Evolutionary conservation across 1,140 invertebrate species (phyloP), one percentile per base, ranked within the genome.

Genomic region (Hyphantria cunea): DNA sequence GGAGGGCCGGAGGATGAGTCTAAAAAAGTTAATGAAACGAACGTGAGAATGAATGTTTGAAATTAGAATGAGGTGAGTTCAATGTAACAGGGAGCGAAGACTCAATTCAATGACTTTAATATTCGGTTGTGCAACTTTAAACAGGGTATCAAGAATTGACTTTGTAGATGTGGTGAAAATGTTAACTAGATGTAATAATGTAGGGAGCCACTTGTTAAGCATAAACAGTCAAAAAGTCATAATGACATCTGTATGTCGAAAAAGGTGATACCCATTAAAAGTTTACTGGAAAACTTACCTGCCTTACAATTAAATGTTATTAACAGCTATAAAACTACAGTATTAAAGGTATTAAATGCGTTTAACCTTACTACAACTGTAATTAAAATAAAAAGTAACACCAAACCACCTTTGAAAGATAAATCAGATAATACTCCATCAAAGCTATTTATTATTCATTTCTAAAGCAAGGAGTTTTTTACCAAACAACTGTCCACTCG

Each of bases 401-500:
- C 54, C 48, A 58, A 61, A 60, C 68, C 69, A 74, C 67, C 66
- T 72, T 72, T 69, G 62, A 62, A 69, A 69, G 71, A 10, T 58
- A 31, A 58, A 58, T 58, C 68, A 76, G 72, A 79, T 80, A 79
- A 76, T 70, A 55, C 60, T 39, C 52, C 66, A 77, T 69, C 51
- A 68, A 67, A 58, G 37, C 59, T 54, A 69, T 80, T 77, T 82
- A 58, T 58, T 76, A 76, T 76, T 76, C 64, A 76, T 71, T 71
- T 61, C 64, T 42, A 60, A n/a, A 72, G 72, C 71, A 74, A 76
- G 77, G 76, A 76, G 66, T 76, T 78, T 78, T 78, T 78, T 78
- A 60, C 49, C 48, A 42, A 60, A 74, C 83, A 86, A 83, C 78
- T 87, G 84, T 81, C 84, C 84, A 85, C 74, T 84, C 76, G 74